phyloP scores from a whole-genome alignment of 2,797 vertebrate species.

The Babyrousa celebensis region DNA sequence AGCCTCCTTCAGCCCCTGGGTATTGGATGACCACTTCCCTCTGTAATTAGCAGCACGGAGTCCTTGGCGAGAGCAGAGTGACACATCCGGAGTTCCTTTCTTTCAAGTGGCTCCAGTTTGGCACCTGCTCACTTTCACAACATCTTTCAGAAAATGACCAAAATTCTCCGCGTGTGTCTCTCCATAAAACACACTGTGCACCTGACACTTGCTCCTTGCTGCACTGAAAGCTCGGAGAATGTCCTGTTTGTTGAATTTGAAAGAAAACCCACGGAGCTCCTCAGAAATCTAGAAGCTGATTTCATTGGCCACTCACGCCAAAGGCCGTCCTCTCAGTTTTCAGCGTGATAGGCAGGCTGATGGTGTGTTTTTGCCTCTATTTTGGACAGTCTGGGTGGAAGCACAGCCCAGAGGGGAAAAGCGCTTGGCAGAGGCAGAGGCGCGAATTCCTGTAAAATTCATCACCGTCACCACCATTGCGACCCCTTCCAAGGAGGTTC shows the following conservation, averaged over 20 bases:
- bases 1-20: not conserved
- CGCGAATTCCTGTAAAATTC: no score
- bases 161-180: not conserved
- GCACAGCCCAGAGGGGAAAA: no score
- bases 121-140: not conserved
- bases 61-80: not conserved
- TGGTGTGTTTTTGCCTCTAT: not conserved
- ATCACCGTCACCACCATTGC: rapidly evolving
- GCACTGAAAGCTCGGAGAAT: rapidly evolving
- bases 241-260: rapidly evolving
- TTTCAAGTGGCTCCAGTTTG: constrained; percentile 55
- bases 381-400: not conserved
- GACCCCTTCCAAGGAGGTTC: not conserved
- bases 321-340: not conserved
- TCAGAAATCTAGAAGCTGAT: not conserved
- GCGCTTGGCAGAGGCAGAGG: rapidly evolving
- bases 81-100: not conserved
- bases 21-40: rapidly evolving
- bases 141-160: not conserved
- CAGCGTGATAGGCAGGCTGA: rapidly evolving
- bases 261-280: rapidly evolving
- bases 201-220: not conserved
- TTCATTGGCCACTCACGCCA: rapidly evolving
- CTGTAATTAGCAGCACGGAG: rapidly evolving
- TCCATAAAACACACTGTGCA: not conserved